Evolutionary conservation across 2,888 invertebrate genomes (phyloP), one percentile per base, ranked within the genome.

Genomic region (Palloptera scutellata): DNA sequence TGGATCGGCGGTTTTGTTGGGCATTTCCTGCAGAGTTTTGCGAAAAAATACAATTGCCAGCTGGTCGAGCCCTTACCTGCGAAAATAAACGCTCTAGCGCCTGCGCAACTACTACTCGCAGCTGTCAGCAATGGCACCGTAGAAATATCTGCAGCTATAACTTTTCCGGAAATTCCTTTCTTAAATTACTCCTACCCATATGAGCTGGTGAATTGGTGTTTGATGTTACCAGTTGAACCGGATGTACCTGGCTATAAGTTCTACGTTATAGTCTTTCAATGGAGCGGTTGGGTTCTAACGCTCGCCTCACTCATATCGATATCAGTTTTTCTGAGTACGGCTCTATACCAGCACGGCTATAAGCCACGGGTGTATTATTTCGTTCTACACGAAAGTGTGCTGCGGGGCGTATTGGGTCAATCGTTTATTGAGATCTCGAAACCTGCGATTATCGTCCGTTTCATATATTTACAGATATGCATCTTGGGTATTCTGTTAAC

Each of bases 331-430:
- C 63, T 83, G 15, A 72, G 81, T 57, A 61, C 60, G 0, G 67
- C 79, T 0, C 67, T 80, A n/a, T 60, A 60, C 2, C 52, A 62
- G 0, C 73, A 75, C 19, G 81, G 80, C 3, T 71, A 75, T 60
- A 42, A 62, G 0, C 75, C 75, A 0, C 67, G 76, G 43, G 3
- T 73, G 0, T 66, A 76, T 3, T 76, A 77, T 48, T 77, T 75
- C 19, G 3, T 82, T 1, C 13, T 81, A 13, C 81, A 83, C 42
- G 79, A 79, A n/a, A 76, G 75, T 42, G 81, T 81, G 13, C 53
- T 82, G 13, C 69, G 83, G 4, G 82, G 83, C 4, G 75, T 76
- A 1, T 53, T 83, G 52, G 79, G 81, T 0, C 83, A 82, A 19
- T 72, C 83, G 0, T 82, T 82, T 30, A 64, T 70, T 0, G 79